These are phyloP conservation scores for Psilopogon haemacephalus DNA, from an alignment of 2,113 vertebrate species.

Conservation along the genomic window DNA sequence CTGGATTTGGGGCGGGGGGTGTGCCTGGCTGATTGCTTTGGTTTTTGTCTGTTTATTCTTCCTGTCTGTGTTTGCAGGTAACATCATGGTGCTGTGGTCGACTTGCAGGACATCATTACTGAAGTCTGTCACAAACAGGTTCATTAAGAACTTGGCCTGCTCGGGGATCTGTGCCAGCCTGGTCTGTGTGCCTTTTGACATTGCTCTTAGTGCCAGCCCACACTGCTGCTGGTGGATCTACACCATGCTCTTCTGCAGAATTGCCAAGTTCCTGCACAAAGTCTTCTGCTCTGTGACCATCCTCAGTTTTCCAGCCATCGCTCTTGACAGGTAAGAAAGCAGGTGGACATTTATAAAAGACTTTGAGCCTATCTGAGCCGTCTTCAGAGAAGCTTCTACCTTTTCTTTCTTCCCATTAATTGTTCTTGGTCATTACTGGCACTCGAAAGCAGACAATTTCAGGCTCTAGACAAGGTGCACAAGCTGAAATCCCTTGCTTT, in stretches of 20 bases:
- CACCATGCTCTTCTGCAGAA: constrained; percentile 88
- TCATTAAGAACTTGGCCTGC: constrained; percentile 95
- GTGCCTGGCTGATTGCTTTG: background rate
- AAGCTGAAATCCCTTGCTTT: background rate
- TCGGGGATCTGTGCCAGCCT: constrained; percentile 93
- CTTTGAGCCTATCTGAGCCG: background rate
- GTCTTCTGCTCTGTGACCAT: constrained; percentile 95
- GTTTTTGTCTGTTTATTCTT: background rate
- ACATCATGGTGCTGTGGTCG: constrained; percentile 92
- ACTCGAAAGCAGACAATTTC: background rate
- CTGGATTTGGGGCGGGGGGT: background rate
- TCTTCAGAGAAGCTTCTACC: background rate
- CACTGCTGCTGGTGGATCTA: constrained; percentile 96
- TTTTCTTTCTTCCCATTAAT: background rate
- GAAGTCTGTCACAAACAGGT: constrained; percentile 92
- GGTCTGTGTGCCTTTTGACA: constrained; percentile 95
- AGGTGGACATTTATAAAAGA: background rate
- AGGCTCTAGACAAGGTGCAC: background rate
- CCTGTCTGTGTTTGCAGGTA: constrained; percentile 77
- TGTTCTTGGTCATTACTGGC: background rate
- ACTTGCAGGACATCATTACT: constrained; percentile 91
- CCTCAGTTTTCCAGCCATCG: constrained; percentile 91
- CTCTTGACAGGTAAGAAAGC: constrained; percentile 81
- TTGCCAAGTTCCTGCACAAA: constrained; percentile 93
- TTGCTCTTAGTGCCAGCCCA: constrained; percentile 87